Conservation (phyloP, 2,888 invertebrate genomes). For the Pecten maximus region DNA sequence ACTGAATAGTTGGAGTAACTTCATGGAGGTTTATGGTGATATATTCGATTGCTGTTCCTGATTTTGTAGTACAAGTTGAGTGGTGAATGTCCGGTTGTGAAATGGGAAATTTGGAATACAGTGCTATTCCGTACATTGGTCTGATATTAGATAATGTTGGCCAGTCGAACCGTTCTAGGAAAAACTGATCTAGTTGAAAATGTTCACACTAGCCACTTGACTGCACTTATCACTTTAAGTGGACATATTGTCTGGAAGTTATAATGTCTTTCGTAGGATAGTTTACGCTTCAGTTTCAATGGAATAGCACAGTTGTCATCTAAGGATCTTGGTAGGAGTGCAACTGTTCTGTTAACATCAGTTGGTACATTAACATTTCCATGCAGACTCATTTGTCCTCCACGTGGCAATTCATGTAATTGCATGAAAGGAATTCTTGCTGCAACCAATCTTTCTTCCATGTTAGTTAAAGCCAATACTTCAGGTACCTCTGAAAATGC, state of each 20-base stretch:
- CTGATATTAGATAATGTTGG: no score
- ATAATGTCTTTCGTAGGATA: constrained; percentile 57
- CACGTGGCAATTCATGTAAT: constrained; percentile 54
- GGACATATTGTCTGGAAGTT: constrained; percentile 57
- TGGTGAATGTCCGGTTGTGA: no score
- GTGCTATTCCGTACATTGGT: no score
- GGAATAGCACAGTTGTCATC: constrained; percentile 54
- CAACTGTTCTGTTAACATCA: constrained; percentile 56
- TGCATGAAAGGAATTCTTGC: constrained; percentile 56
- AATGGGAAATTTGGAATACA: no score
- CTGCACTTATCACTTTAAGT: constrained; percentile 49
- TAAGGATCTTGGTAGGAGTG: constrained; percentile 49
- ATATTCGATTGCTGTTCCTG: no score
- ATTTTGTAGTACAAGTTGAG: no score
- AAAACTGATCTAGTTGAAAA: no score
- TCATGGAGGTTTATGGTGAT: no score
- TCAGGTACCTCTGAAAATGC: constrained; percentile 47
- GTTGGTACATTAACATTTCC: constrained; percentile 60
- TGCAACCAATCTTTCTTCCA: constrained; percentile 56
- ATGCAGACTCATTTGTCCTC: constrained; percentile 49
- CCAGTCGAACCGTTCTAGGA: no score
- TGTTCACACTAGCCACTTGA: constrained; percentile 40
- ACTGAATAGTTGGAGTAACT: no score
- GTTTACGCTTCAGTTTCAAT: constrained; percentile 54
- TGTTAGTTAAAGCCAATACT: constrained; percentile 48